Percentiles rank a stretch among this genome's conserved stretches.
Conservation (phyloP, 2,113 vertebrate species). For the Urocitellus parryii region DNA sequence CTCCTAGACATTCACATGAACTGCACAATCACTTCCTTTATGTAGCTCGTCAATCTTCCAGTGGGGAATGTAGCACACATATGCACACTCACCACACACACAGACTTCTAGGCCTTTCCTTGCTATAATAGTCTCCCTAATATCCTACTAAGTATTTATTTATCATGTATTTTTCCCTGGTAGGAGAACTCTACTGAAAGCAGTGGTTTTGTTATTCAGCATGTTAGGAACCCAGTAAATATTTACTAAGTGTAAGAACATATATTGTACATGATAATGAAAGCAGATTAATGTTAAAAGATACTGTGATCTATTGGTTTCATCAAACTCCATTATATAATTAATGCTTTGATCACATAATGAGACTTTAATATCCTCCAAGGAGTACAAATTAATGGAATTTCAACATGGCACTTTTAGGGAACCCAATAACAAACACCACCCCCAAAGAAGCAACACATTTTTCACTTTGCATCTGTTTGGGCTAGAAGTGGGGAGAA, state of each 20-base stretch:
- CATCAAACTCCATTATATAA: not conserved
- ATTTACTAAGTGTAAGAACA: not conserved
- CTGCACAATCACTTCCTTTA: not conserved
- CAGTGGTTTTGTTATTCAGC: not conserved
- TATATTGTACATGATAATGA: not conserved
- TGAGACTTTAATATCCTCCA: not conserved
- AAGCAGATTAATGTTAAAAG: not conserved
- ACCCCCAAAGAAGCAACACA: not conserved
- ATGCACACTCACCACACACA: too few relatives aligned
- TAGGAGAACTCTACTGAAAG: not conserved
- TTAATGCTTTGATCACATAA: conserved; percentile 6
- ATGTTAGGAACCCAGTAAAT: not conserved
- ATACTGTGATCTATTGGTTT: not conserved
- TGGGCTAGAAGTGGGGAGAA: not conserved
- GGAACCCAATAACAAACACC: not conserved
- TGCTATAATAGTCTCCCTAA: not conserved
- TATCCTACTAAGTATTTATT: not conserved
- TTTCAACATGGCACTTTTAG: not conserved
- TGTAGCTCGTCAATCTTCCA: not conserved
- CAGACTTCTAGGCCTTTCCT: not conserved
- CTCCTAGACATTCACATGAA: not conserved
- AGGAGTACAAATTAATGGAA: not conserved
- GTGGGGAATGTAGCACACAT: not conserved
- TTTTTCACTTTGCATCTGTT: not conserved
- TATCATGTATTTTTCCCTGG: not conserved